Evolutionary conservation across 2,113 vertebrate species (phyloP), one percentile per base, ranked within the genome.

Genomic region (Psephotus haematonotus): DNA sequence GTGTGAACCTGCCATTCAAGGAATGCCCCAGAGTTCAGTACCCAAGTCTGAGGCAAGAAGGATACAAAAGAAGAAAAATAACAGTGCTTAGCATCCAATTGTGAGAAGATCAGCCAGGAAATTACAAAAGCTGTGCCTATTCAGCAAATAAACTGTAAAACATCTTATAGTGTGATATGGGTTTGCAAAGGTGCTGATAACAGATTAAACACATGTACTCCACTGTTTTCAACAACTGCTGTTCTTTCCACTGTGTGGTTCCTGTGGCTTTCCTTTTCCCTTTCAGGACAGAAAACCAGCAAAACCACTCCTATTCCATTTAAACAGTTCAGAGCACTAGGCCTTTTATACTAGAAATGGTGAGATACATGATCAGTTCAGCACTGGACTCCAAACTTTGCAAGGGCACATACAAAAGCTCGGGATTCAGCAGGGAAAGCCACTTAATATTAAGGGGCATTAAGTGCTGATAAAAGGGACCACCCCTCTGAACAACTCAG

Each of bases 1-100:
- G 49, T 89, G 88, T 67, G 93, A 93, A 94, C 83, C 83, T 96
- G 91, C 90, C 92, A 63, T 76, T 96, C 91, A 84, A 65, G 80
- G 71, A 89, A 93, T 67, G 70, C 92, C 92, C 90, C 93, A 89
- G 92, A 95, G 94, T 82, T 94, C n/a, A 89, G 59, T 52, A 72
- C 81, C 37, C 29, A 37, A 81, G 88, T 93, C 62, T 89, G 82
- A 83, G 62, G 88, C 49, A 79, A 62, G 74, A 44, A 82, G 89
- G 78, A 52, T 9, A 80, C 80, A 92, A 29, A 46, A 68, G 72
- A 71, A 85, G 77, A 88, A 60, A 86, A 96, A 89, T 35, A 65
- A 80, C 2, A 52, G 74, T 6, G 53, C 47, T 92, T 72, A 53
- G 70, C 92, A 84, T 60, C 75, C 39, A 44, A 53, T 46, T 70